Evolutionary conservation across 2,113 vertebrate genomes (phyloP).

Genomic region (Turdus rufiventris): DNA sequence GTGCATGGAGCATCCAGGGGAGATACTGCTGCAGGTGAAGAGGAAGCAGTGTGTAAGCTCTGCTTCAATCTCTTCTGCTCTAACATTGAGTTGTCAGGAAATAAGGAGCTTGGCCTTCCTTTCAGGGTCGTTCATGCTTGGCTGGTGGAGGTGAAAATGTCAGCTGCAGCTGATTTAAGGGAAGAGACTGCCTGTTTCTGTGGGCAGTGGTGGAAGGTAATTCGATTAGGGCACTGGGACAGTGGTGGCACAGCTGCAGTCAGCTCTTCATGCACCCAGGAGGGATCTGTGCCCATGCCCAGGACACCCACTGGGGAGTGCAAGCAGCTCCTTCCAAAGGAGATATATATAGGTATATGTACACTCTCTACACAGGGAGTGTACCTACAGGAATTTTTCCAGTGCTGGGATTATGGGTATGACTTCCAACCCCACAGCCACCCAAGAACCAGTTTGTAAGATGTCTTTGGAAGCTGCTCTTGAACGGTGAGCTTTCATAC

Average conservation of each 20-base stretch:
- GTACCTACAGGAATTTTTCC: not conserved
- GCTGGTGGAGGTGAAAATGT: not conserved
- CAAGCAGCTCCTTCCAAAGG: not conserved
- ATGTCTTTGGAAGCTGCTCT: not conserved
- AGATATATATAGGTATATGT: not conserved
- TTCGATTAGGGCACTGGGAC: not conserved
- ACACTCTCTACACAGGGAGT: not conserved
- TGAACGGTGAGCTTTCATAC: not conserved
- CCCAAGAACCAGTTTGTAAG: not conserved
- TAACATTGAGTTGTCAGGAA: not conserved
- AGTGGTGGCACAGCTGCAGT: not conserved
- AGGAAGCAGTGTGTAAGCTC: not conserved
- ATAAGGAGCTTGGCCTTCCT: not conserved
- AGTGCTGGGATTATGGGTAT: not conserved
- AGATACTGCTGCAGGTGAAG: not conserved
- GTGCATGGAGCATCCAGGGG: accelerated
- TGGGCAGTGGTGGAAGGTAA: not conserved
- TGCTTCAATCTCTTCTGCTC: not conserved
- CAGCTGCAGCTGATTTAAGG: not conserved
- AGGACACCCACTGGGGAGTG: not conserved
- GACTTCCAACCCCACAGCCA: not conserved
- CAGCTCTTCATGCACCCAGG: not conserved
- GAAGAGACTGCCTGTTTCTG: not conserved
- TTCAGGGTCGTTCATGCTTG: not conserved
- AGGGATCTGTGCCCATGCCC: not conserved